A percentile compares a stretch with the other conserved stretches of the same genome.
phyloP scores from a whole-genome alignment of 2,888 invertebrate species.

The Meiosimyza platycephala region DNA sequence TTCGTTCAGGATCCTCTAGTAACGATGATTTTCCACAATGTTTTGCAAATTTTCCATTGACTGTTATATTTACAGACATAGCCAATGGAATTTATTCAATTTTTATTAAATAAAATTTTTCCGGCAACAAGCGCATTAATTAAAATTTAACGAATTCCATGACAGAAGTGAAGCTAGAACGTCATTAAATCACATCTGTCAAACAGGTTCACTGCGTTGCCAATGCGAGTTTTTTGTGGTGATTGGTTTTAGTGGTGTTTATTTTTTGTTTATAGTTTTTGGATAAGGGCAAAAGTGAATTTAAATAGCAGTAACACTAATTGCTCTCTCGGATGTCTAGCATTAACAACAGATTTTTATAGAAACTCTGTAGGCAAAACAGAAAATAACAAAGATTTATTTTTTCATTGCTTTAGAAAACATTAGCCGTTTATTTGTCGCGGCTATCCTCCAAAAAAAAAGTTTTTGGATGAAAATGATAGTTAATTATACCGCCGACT shows the following conservation, averaged over 20 bases:
- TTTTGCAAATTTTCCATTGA: slow-evolving; percentile 70
- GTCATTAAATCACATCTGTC: background rate
- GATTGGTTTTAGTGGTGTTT: background rate
- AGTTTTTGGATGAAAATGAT: too few species aligned
- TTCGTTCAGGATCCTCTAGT: slow-evolving; percentile 67
- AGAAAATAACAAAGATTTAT: too few species aligned
- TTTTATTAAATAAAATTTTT: slow-evolving; percentile 12
- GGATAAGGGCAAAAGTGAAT: slow-evolving; percentile 6
- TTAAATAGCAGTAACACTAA: slow-evolving; percentile 39
- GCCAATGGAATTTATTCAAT: background rate
- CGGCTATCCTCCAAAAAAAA: too few species aligned
- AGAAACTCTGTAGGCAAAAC: background rate
- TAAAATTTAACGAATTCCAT: slow-evolving; percentile 23
- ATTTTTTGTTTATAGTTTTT: background rate
- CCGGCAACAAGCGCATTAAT: slow-evolving; percentile 19
- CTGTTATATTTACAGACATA: slow-evolving; percentile 74
- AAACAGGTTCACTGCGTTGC: background rate
- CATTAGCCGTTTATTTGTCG: too few species aligned
- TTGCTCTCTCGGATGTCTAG: slow-evolving; percentile 2
- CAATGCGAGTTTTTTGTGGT: background rate
- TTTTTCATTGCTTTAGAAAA: too few species aligned
- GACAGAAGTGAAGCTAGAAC: slow-evolving; percentile 4
- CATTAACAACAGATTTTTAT: slow-evolving; percentile 1
- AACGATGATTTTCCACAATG: slow-evolving; percentile 64
- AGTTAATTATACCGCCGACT: too few species aligned